Evolutionary conservation across 2,113 vertebrate species (phyloP), one percentile per base, ranked within the genome.

Genomic region (Nansenia antarctica): DNA sequence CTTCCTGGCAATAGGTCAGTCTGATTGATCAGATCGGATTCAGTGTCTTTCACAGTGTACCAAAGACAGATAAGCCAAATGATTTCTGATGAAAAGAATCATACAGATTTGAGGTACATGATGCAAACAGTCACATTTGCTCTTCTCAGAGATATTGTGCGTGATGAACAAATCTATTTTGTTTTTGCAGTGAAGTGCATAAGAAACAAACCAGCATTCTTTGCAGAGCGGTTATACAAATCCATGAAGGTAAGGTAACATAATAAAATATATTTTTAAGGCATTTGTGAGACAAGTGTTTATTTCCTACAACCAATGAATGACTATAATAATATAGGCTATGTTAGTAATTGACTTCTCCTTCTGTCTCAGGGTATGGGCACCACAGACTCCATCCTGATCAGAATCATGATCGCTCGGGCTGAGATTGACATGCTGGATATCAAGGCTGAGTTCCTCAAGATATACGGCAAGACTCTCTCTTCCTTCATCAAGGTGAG

Each of bases 401-500:
- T 99, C 76, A 89, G 98, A 76, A 92, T 95, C 70, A 98, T 99
- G 96, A 94, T 99, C 20, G 89, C 96, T n/a, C 93, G 96, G 37
- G 92, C 92, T 0, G 97, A 99, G 78, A 83, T 96, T 0, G 98
- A 99, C 80, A 96, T 99, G 98, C 53, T 96, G 72, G 90, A 98
- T 75, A 98, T 99, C 73, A 92, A 96, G 53, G 89, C 82, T 0
- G 87, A 95, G 74, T 99, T 99, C 87, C 92, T 92, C 80, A 91
- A 92, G 82, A 87, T 90, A 81, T 99, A 98, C 0, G 94, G 95
- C 26, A 98, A 98, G 81, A 95, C 95, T 0, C 94, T 99, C 0
- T 53, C 95, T 87, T 98, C 97, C 67, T 99, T 99, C 89, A 99
- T 99, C 57, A 96, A 99, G 95, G 98, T 99, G 53, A 88, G 88